Evolutionary conservation across 2,888 invertebrate genomes (phyloP).

Genomic region (Nymphalis urticae): DNA sequence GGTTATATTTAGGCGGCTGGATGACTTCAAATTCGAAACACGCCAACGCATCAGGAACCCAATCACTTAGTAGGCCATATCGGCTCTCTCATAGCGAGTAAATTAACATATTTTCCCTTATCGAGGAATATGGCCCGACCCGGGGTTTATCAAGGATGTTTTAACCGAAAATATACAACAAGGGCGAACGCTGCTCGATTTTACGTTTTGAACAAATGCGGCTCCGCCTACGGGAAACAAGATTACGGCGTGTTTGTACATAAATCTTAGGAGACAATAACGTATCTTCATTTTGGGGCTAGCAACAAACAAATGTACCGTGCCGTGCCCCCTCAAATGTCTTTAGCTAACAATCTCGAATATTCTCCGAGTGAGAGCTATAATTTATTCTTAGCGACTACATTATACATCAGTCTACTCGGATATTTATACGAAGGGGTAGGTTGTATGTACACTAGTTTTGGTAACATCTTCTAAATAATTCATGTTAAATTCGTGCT

Average conservation of each 20-base stretch:
- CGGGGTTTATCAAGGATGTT: conserved; percentile 72
- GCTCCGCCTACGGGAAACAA: conserved; percentile 73
- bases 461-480: not conserved
- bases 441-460: not conserved
- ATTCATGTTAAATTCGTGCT: not conserved
- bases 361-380: conserved; percentile 18
- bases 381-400: conserved; percentile 22
- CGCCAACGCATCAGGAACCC: conserved; percentile 69
- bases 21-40: conserved; percentile 72
- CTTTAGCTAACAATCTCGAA: conserved; percentile 26
- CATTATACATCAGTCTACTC: not conserved
- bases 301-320: conserved; percentile 70
- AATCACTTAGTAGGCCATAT: conserved; percentile 81
- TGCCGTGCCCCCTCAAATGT: conserved; percentile 49
- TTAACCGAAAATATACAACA: conserved; percentile 69
- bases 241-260: conserved; percentile 74
- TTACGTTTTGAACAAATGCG: conserved; percentile 69
- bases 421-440: not conserved
- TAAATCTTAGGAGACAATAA: conserved; percentile 76
- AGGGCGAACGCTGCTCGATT: conserved; percentile 55
- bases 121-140: conserved; percentile 71
- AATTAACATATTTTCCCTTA: conserved; percentile 81
- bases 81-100: conserved; percentile 64
- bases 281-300: conserved; percentile 66
- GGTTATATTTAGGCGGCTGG: conserved; percentile 57